Evolutionary conservation across 37 sponge, comb jelly and placozoan species (phyloP), one percentile per base, ranked within the genome.

Genomic region (Haliclona indistincta): DNA sequence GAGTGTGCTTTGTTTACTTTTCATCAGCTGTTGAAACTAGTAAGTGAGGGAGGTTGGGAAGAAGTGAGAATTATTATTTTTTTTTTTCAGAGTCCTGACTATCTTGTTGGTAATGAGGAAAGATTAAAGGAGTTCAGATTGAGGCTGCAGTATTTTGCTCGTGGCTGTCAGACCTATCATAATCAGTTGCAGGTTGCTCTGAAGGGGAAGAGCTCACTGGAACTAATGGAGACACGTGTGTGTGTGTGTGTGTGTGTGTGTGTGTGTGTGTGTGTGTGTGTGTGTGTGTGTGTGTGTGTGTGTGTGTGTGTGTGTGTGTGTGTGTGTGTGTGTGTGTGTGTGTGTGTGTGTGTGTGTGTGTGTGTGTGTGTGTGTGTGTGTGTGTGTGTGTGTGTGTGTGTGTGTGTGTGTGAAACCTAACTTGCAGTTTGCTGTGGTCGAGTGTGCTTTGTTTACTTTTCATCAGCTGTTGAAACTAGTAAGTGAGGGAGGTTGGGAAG

Each of bases 61-160:
- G n/a, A n/a, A n/a, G n/a, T n/a, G n/a, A n/a, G n/a, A n/a, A n/a
- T n/a, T n/a, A n/a, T n/a, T n/a, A n/a, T n/a, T n/a, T n/a, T n/a
- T n/a, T 70, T 63, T 2, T 2, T 37, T 20, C 33, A 76, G 63
- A 38, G 23, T 26, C 63, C 86, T 11, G 81, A 55, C 15, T 87
- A 81, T 60, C 61, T 87, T 11, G 56, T 64, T 51, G 87, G 75
- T 10, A 61, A 53, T 49, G 30, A 38, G 3, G 77, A 75, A 7
- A 68, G 82, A 75, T 35, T 87, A 26, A 80, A 81, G n/a, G 87
- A 87, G 43, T 75, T 87, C 25, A 73, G 75, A 42, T 41, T 38
- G 29, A 80, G 87, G 43, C 54, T 90, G 64, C 84, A 84, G 63
- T 89, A 84, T 64, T 84, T 89, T 73, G 85, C 90, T 56, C 64